Percentiles rank a stretch among this genome's conserved stretches.
Conservation (phyloP, 2,113 vertebrate genomes). For the Bubalus kerabau region DNA sequence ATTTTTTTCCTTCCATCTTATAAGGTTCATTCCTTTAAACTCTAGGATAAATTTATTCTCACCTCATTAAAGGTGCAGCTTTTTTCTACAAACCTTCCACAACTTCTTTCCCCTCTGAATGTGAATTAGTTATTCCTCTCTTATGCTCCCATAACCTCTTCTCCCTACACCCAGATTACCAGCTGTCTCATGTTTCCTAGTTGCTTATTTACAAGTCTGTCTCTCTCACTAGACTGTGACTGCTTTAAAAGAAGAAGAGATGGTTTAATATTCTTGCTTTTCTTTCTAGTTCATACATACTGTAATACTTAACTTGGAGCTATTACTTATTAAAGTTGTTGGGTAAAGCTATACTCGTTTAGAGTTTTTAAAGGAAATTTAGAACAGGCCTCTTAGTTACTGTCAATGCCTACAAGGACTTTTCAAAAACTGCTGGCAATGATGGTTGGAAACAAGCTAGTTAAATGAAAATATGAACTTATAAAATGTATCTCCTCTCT, state of each 20-base stretch:
- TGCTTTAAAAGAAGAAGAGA: not conserved
- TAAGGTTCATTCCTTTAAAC: not conserved
- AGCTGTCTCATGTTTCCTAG: not conserved
- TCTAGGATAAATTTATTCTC: not conserved
- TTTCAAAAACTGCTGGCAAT: not conserved
- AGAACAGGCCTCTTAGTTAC: not conserved
- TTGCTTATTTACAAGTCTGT: not conserved
- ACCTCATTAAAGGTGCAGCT: not conserved
- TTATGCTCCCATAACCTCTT: not conserved
- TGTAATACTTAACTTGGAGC: not conserved
- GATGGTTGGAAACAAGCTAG: not conserved
- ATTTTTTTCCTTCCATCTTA: not conserved
- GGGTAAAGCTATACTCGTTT: not conserved
- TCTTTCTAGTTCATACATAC: not conserved
- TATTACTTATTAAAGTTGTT: not conserved
- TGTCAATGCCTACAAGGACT: not conserved
- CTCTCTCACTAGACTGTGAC: not conserved
- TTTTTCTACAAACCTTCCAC: not conserved
- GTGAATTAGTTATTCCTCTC: not conserved
- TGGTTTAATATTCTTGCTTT: not conserved
- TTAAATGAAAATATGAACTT: not conserved
- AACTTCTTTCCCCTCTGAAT: not conserved
- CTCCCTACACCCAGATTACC: not conserved
- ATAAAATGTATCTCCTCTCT: not conserved
- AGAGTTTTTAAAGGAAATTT: not conserved